phyloP scores from a whole-genome alignment of 2,888 invertebrate species.

The Euplagia quadripunctaria region DNA sequence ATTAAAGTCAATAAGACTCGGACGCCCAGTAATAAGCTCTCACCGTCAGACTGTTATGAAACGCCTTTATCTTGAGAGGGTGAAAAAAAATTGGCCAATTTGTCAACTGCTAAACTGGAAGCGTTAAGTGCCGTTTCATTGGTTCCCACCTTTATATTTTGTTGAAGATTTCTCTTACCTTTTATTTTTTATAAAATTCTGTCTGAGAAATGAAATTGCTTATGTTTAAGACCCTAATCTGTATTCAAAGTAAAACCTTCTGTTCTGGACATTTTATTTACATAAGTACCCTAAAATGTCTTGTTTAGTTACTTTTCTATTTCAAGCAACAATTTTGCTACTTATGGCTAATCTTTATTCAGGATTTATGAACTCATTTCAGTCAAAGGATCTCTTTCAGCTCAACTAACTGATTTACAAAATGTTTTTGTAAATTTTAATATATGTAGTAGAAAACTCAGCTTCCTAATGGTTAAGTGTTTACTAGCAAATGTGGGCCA shows the following conservation, averaged over 20 bases:
- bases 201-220: conserved; percentile 44
- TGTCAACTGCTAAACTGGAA: conserved; percentile 74
- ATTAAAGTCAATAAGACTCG: conserved; percentile 84
- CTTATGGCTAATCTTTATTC: conserved; percentile 1
- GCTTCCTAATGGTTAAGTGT: not conserved
- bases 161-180: conserved; percentile 58
- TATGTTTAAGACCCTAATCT: conserved; percentile 46
- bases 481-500: not conserved
- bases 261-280: conserved; percentile 47
- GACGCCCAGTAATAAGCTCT: conserved; percentile 75
- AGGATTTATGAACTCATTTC: conserved; percentile 2
- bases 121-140: conserved; percentile 79
- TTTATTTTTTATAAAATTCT: conserved; percentile 65
- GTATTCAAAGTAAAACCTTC: conserved; percentile 47
- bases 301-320: conserved; percentile 22
- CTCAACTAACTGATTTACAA: not conserved
- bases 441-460: too few relatives aligned
- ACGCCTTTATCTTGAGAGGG: conserved; percentile 71
- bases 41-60: conserved; percentile 72
- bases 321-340: conserved; percentile 19
- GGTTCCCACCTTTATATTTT: conserved; percentile 68
- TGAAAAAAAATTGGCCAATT: conserved; percentile 79
- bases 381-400: conserved; percentile 1
- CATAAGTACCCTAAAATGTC: conserved; percentile 27
- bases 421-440: too few relatives aligned